These are phyloP conservation scores for Peromyscus polionotus DNA, from an alignment of 2,113 vertebrate genomes.

Conservation along the genomic window DNA sequence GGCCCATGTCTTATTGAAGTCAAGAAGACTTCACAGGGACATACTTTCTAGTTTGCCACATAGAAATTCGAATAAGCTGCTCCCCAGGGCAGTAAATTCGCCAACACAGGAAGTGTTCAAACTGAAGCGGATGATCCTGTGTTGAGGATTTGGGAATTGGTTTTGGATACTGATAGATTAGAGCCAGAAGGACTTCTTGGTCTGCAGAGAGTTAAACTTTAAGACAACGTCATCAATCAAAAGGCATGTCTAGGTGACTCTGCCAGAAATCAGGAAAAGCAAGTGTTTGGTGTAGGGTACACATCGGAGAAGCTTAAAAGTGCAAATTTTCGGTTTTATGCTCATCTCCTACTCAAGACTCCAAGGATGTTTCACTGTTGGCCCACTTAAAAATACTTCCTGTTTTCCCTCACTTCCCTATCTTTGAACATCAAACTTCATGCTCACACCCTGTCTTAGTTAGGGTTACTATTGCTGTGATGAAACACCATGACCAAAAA, in stretches of 20 bases:
- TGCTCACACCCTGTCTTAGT: not conserved
- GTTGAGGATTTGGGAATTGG: not conserved
- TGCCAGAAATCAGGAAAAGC: not conserved
- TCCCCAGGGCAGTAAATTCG: not conserved
- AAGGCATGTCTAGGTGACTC: not conserved
- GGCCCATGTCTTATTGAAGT: not conserved
- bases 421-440: not conserved
- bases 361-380: not conserved
- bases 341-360: not conserved
- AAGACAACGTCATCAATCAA: not conserved
- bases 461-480: not conserved
- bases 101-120: not conserved
- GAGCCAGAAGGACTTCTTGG: not conserved
- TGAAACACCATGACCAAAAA: not conserved
- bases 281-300: not conserved
- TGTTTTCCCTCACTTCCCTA: not conserved
- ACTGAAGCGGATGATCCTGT: not conserved
- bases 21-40: not conserved
- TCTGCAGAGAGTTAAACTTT: not conserved
- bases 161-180: not conserved
- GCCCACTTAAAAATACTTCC: not conserved
- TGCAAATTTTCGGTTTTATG: not conserved
- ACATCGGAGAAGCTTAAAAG: not conserved
- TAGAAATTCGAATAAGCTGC: not conserved
- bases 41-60: not conserved